Evolutionary conservation across 2,113 vertebrate genomes (phyloP).

Genomic region (Salvelinus namaycush): DNA sequence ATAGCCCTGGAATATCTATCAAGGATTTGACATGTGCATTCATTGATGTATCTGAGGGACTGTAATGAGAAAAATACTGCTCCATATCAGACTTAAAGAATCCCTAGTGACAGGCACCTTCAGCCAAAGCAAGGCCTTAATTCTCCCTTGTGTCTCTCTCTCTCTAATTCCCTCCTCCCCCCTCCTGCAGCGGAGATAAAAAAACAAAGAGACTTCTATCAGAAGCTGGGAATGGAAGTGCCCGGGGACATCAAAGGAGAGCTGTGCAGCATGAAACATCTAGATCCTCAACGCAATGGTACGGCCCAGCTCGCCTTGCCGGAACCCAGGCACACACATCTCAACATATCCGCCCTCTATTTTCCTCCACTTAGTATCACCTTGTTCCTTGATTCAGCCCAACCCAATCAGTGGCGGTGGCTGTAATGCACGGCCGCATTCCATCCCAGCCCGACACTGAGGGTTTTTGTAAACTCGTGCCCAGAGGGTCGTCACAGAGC

Average conservation of each 20-base stretch:
- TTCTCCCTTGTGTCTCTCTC: background rate
- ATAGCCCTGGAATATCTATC: too few species aligned
- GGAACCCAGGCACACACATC: background rate
- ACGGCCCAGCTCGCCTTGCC: background rate
- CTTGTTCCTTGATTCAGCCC: background rate
- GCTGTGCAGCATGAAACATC: constrained; percentile 86
- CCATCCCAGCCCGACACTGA: constrained; percentile 9
- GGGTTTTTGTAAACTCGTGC: constrained; percentile 35
- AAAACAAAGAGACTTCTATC: constrained; percentile 98
- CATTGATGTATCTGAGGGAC: too few species aligned
- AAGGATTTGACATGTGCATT: too few species aligned
- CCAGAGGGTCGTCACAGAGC: constrained; percentile 53
- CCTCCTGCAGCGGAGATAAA: constrained; percentile 87
- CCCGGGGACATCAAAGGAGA: constrained; percentile 97
- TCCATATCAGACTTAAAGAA: too few species aligned
- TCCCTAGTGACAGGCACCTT: background rate
- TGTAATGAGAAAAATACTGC: too few species aligned
- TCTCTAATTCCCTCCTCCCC: constrained; percentile 36
- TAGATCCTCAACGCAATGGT: constrained; percentile 87
- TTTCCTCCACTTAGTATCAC: too few species aligned
- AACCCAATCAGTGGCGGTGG: constrained; percentile 35
- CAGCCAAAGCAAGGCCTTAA: background rate
- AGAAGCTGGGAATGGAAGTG: constrained; percentile 97
- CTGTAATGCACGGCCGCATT: constrained; percentile 10
- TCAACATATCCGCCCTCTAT: too few species aligned